Evolutionary conservation across 2,113 vertebrate species (phyloP), one percentile per base, ranked within the genome.

Genomic region (Aspidoscelis tigris): DNA sequence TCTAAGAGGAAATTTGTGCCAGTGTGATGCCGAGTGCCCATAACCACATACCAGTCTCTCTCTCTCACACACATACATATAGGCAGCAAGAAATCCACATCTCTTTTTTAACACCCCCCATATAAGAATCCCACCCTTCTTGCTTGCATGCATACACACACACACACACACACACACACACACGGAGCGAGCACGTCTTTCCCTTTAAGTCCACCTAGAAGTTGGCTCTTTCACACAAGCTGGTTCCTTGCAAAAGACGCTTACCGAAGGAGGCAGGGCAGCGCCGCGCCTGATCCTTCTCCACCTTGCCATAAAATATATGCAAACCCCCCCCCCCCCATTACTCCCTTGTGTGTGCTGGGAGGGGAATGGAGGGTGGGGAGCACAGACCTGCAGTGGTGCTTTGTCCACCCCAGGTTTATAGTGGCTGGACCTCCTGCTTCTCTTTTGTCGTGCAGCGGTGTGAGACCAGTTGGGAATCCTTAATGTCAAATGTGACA

Each of bases 191-290:
- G 86, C 53, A 78, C 87, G 73, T 16, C 78, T 91, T 87, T 72
- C 86, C 58, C 76, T 80, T 87, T 69, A 11, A 18, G 85, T 81
- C 71, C 78, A 86, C 85, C 86, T 85, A 78, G 81, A 93, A 95
- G 92, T 93, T 93, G 91, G 86, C 87, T 91, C 78, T 20, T 55
- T 65, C 44, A 0, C 33, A 71, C 11, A 47, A 16, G 77, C 85
- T 88, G 83, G 88, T 90, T 86, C 53, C 10, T 33, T 33, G 39
- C 39, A 26, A 64, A 84, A 53, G 5, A 55, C 41, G n/a, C 26
- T 2, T 61, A 78, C 53, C 5, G 1, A 47, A 66, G 26, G 2
- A 50, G 26, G 53, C 76, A 76, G n/a, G 33, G n/a, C n/a, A 4
- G 10, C 8, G 26, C 39, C 41, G 1, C 55, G 10, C 55, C 50